phyloP scores from a whole-genome alignment of 1,140 invertebrate species.

The Microplitis mediator region DNA sequence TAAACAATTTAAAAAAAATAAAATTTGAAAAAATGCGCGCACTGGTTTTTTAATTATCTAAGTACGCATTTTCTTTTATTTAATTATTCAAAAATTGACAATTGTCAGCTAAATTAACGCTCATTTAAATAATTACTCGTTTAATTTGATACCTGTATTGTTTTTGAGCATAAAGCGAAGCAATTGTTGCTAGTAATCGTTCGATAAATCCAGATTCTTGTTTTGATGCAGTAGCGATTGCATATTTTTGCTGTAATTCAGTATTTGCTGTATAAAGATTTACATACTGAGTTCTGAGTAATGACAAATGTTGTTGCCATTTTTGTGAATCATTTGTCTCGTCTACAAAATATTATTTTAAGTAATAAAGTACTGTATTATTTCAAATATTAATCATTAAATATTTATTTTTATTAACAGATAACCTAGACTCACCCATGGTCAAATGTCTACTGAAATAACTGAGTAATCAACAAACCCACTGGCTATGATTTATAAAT shows the following conservation, averaged over 20 bases:
- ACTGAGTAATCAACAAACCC: constrained; percentile 5
- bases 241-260: constrained; percentile 85
- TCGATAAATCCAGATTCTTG: constrained; percentile 79
- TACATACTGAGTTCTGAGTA: constrained; percentile 89
- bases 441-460: neutral
- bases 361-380: neutral
- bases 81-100: too few relatives aligned
- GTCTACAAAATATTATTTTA: constrained; percentile 30
- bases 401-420: neutral
- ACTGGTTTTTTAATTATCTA: too few relatives aligned
- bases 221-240: constrained; percentile 70
- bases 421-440: constrained; percentile 30
- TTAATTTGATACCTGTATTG: constrained; percentile 68
- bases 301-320: constrained; percentile 82
- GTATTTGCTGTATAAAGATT: constrained; percentile 83
- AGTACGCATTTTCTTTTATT: too few relatives aligned
- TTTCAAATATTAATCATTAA: neutral
- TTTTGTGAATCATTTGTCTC: constrained; percentile 64
- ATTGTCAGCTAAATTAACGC: neutral
- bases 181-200: constrained; percentile 78
- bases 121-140: neutral
- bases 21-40: too few relatives aligned
- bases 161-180: constrained; percentile 78
- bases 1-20: too few relatives aligned
- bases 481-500: constrained; percentile 1